Evolutionary conservation across 2,888 invertebrate species (phyloP).

Genomic region (Meliscaeva auricollis): DNA sequence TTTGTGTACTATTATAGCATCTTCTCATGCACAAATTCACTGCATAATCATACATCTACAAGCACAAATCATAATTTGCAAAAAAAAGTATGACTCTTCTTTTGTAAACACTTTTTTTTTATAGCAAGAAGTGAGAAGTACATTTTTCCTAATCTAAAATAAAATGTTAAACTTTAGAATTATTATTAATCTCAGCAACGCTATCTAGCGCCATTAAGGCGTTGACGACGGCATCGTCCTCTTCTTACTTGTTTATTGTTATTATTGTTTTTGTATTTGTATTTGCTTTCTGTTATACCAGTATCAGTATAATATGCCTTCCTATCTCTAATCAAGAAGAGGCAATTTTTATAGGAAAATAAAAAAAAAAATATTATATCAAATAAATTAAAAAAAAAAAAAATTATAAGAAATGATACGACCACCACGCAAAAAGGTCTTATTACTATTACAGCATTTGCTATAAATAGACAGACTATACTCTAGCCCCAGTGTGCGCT

Average conservation of each 20-base stretch:
- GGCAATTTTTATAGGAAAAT: conserved; percentile 44
- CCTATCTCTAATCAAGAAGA: conserved; percentile 43
- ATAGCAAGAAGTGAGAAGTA: conserved; percentile 14
- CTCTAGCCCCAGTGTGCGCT: too few species aligned
- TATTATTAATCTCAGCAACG: conserved; percentile 65
- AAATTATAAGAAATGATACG: conserved; percentile 14
- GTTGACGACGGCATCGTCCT: conserved; percentile 61
- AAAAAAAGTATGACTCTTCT: conserved; percentile 1
- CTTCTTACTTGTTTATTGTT: conserved; percentile 53
- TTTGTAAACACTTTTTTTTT: neutral
- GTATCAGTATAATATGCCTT: conserved; percentile 13
- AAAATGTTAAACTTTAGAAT: conserved; percentile 55
- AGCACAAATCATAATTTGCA: conserved; percentile 26
- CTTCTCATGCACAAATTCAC: conserved; percentile 45
- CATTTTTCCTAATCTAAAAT: conserved; percentile 30
- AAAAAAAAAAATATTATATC: conserved; percentile 38
- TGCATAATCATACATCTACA: neutral
- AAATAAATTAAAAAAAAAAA: conserved; percentile 54
- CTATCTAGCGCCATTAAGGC: conserved; percentile 71
- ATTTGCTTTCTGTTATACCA: conserved; percentile 21
- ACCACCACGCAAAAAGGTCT: conserved; percentile 56
- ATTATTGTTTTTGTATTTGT: conserved; percentile 38
- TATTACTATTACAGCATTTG: conserved; percentile 71
- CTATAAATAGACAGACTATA: conserved; percentile 60
- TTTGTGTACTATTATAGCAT: neutral